Evolutionary conservation across 2,113 vertebrate genomes (phyloP), one percentile per base, ranked within the genome.

Genomic region (Zonotrichia leucophrys): DNA sequence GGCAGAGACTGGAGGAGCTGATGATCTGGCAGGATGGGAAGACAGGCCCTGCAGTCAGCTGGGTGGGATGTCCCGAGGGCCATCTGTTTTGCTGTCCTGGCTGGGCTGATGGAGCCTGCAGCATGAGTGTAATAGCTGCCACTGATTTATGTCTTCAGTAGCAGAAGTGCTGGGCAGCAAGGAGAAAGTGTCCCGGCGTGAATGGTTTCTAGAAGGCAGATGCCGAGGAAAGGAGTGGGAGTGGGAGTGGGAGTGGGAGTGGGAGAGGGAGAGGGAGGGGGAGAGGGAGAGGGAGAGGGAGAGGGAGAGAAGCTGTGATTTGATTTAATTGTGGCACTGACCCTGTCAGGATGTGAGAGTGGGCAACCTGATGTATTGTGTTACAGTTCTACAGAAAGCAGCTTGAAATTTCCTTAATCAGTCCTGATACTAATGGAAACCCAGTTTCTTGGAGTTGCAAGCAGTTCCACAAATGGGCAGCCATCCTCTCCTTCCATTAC

Each of bases 131-230:
- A 69, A 52, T 17, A 87, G 67, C 46, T 93, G 63, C 41, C 37
- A 91, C 67, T 90, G 82, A 91, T 92, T 94, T 87, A 90, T 37
- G 30, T 53, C 59, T 80, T 78, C 72, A 46, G 46, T 44, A 83
- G 59, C 59, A 80, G 41, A 95, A 83, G 30, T 46, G 39, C 55
- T 58, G 50, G 72, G 82, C 63, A 92, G 78, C 67, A 76, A 79
- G 79, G 21, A 87, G 15, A 49, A 82, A 72, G 21, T 69, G 75
- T 73, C 82, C 67, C 82, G 73, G 67, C 0, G 0, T 69, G 42
- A 85, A 76, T 46, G n/a, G 31, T 73, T 95, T 93, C 85, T 83
- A 56, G 66, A 83, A 82, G 67, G 66, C 17, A 2, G 79, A 60
- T 41, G 41, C 24, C 24, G 52, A n/a, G 56, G 53, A 82, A 52